phyloP scores from a whole-genome alignment of 2,888 invertebrate species.

The Trachelus tabidus region DNA sequence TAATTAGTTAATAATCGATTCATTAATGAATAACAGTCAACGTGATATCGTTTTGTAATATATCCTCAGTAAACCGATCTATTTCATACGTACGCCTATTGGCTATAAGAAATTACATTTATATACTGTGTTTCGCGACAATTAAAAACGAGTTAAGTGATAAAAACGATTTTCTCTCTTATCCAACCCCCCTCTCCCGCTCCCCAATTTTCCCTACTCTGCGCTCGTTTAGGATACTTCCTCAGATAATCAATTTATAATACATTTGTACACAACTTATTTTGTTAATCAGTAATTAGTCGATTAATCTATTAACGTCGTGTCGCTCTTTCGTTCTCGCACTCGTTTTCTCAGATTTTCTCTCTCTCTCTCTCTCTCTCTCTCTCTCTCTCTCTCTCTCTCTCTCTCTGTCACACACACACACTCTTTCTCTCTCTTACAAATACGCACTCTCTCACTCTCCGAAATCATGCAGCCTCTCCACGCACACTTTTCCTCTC shows the following conservation, averaged over 20 bases:
- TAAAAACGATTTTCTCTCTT: conserved; percentile 28
- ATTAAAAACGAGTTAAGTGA: conserved; percentile 43
- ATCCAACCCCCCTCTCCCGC: no score
- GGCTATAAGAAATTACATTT: conserved; percentile 39
- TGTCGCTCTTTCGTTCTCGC: conserved; percentile 7
- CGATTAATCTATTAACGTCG: conserved; percentile 42
- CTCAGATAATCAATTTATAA: conserved; percentile 58
- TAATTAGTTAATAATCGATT: conserved; percentile 48
- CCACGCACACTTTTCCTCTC: no score
- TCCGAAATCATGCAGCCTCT: background rate
- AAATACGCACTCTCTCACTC: no score
- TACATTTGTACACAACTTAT: conserved; percentile 63
- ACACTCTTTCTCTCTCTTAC: conserved; percentile 10
- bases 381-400: conserved; percentile 16
- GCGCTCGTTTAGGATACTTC: conserved; percentile 47
- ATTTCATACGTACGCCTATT: conserved; percentile 24
- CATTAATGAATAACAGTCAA: conserved; percentile 45
- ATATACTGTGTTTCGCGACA: conserved; percentile 42
- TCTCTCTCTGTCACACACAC: no score
- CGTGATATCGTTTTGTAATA: conserved; percentile 42
- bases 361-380: conserved; percentile 14
- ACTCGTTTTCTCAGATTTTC: background rate
- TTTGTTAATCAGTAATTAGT: conserved; percentile 58
- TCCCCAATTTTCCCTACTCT: no score
- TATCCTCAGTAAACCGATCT: conserved; percentile 31